Conservation (phyloP, 92 coral and sea anemone genomes). For the Ricordea florida region DNA sequence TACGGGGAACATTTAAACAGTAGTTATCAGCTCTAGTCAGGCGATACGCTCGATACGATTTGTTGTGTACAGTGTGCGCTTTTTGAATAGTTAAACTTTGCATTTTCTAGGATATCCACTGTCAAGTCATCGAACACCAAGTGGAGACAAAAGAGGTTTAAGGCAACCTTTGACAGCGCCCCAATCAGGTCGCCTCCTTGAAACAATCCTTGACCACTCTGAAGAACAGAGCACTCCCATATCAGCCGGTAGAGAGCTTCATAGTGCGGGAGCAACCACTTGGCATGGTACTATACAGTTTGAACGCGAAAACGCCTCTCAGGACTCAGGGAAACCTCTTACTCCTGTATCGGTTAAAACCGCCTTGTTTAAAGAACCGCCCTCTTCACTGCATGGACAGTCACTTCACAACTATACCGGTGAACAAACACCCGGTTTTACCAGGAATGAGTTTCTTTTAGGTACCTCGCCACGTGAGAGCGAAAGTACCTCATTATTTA, state of each 20-base stretch:
- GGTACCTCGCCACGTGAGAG: too few species aligned
- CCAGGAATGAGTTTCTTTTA: not conserved
- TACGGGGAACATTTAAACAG: too few species aligned
- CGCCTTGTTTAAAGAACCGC: conserved; percentile 22
- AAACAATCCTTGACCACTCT: conserved; percentile 62
- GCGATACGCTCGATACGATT: too few species aligned
- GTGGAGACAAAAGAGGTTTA: not conserved
- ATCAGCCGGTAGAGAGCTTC: not conserved
- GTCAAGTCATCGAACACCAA: too few species aligned
- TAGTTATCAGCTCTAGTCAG: too few species aligned
- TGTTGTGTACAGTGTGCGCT: too few species aligned
- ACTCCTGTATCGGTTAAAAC: conserved; percentile 11
- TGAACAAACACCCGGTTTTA: not conserved
- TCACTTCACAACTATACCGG: not conserved
- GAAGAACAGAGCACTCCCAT: conserved; percentile 6
- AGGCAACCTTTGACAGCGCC: not conserved
- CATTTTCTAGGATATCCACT: too few species aligned
- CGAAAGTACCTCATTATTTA: not conserved
- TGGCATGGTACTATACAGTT: not conserved
- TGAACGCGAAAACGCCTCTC: not conserved
- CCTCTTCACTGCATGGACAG: not conserved
- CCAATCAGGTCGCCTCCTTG: conserved; percentile 49
- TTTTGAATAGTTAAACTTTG: too few species aligned
- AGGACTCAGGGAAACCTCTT: conserved; percentile 9
- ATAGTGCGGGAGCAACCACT: not conserved